Evolutionary conservation across 2,113 vertebrate species (phyloP).

Genomic region (Okapia johnstoni): DNA sequence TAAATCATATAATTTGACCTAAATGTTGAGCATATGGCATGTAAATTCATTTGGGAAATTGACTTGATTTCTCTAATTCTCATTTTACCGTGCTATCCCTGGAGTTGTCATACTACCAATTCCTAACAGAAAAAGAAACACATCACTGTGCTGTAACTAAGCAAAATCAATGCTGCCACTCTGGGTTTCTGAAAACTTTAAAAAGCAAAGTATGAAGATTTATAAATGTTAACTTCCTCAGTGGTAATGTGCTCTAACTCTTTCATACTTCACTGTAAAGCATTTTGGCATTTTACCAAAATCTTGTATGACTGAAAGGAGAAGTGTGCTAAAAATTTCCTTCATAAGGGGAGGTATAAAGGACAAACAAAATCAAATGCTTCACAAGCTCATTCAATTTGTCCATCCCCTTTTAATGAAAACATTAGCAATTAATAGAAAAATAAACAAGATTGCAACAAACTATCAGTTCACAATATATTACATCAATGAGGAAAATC

Average conservation of each 20-base stretch:
- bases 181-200: not conserved
- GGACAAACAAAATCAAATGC: conserved; percentile 7
- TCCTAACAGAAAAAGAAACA: conserved; percentile 59
- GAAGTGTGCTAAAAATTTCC: not conserved
- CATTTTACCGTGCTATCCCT: conserved; percentile 50
- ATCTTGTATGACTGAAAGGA: conserved; percentile 2
- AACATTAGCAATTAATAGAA: conserved; percentile 1
- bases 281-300: conserved; percentile 37
- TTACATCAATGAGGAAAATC: not conserved
- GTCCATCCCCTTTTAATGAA: not conserved
- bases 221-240: not conserved
- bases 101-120: not conserved
- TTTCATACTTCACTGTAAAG: conserved; percentile 28
- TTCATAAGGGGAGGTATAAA: not conserved
- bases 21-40: conserved; percentile 56
- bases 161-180: not conserved
- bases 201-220: not conserved
- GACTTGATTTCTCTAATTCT: conserved; percentile 41
- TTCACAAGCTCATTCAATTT: conserved; percentile 33
- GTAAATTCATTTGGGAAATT: conserved; percentile 41
- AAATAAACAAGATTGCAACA: conserved; percentile 32
- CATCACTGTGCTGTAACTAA: not conserved
- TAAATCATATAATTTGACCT: conserved; percentile 40
- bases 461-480: not conserved
- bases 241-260: not conserved